A percentile compares a stretch with the other conserved stretches of the same genome.
Conservation (phyloP, 2,113 vertebrate species). For the Gymnogyps californianus region DNA sequence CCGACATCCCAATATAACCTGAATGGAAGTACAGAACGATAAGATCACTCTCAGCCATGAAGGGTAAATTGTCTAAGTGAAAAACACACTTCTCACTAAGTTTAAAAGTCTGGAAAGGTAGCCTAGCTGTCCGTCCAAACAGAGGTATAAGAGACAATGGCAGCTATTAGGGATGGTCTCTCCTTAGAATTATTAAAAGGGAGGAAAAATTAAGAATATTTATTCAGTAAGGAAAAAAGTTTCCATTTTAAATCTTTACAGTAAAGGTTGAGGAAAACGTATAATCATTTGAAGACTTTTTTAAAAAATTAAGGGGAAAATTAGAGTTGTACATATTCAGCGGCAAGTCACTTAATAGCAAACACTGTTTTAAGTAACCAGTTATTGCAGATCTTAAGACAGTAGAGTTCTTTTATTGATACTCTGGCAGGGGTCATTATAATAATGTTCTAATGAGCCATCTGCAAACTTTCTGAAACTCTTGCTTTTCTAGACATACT, state of each 20-base stretch:
- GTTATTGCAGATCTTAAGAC: background rate
- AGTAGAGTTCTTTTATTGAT: background rate
- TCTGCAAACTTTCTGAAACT: background rate
- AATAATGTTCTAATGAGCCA: background rate
- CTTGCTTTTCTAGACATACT: background rate
- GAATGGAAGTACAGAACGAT: accelerated
- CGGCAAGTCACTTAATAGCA: background rate
- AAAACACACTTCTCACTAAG: background rate
- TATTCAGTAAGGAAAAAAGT: background rate
- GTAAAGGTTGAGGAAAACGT: accelerated
- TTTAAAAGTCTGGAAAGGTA: background rate
- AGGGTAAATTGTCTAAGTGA: too few relatives aligned
- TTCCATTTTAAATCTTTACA: background rate
- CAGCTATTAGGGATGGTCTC: background rate
- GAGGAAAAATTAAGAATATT: background rate
- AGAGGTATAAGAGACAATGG: background rate
- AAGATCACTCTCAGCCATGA: background rate
- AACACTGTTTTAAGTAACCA: background rate
- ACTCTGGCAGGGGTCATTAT: background rate
- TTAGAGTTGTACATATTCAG: background rate
- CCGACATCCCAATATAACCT: background rate
- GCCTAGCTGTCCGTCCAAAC: background rate
- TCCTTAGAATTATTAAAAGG: background rate
- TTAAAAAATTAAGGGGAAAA: background rate
- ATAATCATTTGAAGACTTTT: background rate